Evolutionary conservation across 2,113 vertebrate genomes (phyloP).

Genomic region (Mobula birostris): DNA sequence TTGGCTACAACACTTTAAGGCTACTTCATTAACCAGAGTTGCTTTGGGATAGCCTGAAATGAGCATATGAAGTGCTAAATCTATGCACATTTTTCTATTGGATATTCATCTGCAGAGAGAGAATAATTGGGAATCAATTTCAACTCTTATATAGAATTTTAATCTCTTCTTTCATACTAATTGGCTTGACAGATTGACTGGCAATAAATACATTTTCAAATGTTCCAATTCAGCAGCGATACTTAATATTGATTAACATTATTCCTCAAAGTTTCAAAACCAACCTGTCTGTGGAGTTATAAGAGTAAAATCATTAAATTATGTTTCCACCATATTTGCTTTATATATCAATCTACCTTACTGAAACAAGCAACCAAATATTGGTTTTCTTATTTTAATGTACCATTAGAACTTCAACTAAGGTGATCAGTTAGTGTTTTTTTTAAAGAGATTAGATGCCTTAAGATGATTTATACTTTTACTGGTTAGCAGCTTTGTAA

Average conservation of each 20-base stretch:
- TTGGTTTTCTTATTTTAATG: neutral
- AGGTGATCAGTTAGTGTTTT: neutral
- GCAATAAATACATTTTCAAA: neutral
- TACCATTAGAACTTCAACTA: neutral
- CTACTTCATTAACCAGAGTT: too few species aligned
- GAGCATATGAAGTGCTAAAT: too few species aligned
- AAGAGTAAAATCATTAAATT: slow-evolving; percentile 8
- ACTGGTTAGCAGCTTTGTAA: neutral
- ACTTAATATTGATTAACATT: neutral
- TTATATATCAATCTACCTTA: neutral
- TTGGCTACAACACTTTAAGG: too few species aligned
- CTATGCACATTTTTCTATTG: too few species aligned
- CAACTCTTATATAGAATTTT: neutral
- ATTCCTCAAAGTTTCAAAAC: too few species aligned
- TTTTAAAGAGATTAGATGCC: neutral
- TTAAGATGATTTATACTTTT: neutral
- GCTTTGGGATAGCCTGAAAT: too few species aligned
- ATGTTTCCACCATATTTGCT: neutral
- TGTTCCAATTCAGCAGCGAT: neutral
- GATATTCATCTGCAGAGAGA: neutral
- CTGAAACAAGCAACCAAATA: neutral
- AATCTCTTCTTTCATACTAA: neutral
- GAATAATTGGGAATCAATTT: neutral
- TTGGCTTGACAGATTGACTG: neutral
- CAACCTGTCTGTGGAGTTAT: neutral